Conservation (phyloP, 2,888 invertebrate species). For the Bugulina stolonifera region DNA sequence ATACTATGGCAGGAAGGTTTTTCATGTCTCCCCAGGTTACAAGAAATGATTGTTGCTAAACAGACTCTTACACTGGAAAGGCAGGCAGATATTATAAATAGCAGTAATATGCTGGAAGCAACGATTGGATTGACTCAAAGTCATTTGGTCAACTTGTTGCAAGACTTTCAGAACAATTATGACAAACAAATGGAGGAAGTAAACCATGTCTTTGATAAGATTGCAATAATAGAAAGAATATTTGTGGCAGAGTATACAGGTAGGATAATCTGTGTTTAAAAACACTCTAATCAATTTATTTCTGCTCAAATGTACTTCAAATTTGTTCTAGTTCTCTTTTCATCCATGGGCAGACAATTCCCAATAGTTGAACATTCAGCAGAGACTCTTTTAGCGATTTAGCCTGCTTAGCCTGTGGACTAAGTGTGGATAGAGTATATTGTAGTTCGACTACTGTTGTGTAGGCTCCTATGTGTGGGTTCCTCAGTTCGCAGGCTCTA, state of each 20-base stretch:
- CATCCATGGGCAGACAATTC: too few species aligned
- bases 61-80: neutral
- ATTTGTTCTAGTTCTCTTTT: neutral
- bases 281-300: too few species aligned
- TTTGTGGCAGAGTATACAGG: constrained; percentile 63
- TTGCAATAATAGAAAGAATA: constrained; percentile 60
- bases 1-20: too few species aligned
- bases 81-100: neutral
- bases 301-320: neutral
- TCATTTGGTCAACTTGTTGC: constrained; percentile 36
- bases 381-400: too few species aligned
- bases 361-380: too few species aligned
- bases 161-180: constrained; percentile 55
- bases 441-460: too few species aligned
- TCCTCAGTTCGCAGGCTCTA: too few species aligned
- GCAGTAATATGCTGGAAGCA: neutral
- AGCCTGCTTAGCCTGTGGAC: too few species aligned
- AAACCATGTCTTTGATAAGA: constrained; percentile 58
- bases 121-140: neutral
- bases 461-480: too few species aligned
- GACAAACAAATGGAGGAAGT: constrained; percentile 59
- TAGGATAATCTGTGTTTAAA: too few species aligned
- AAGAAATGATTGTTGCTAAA: neutral
- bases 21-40: too few species aligned
- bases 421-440: too few species aligned